Conservation (phyloP, 2,888 invertebrate species). For the Taenaris catops region DNA sequence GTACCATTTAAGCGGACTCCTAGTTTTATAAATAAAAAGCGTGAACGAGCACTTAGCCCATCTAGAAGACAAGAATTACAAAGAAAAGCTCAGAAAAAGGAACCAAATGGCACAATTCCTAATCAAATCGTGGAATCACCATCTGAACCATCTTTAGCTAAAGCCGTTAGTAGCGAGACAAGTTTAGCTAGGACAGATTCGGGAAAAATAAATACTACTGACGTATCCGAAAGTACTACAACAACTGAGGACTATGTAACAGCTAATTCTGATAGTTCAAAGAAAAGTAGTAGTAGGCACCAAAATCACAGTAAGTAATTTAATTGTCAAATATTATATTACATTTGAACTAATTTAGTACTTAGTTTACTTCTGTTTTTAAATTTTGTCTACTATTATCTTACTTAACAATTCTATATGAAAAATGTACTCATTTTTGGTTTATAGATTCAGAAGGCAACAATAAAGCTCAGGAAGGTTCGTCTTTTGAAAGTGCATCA, state of each 20-base stretch:
- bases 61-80: constrained; percentile 70
- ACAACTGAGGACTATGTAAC: constrained; percentile 93
- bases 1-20: constrained; percentile 69
- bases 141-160: constrained; percentile 48
- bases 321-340: too few relatives aligned
- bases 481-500: constrained; percentile 93
- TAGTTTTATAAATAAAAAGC: constrained; percentile 71
- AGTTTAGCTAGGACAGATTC: constrained; percentile 85
- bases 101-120: constrained; percentile 61
- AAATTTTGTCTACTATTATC: too few relatives aligned
- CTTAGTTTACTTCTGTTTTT: too few relatives aligned
- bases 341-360: too few relatives aligned
- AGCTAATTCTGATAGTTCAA: constrained; percentile 88
- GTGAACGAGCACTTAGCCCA: constrained; percentile 73
- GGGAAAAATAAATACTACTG: constrained; percentile 85
- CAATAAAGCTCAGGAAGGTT: constrained; percentile 84
- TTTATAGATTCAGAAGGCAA: constrained; percentile 79
- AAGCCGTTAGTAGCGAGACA: constrained; percentile 58
- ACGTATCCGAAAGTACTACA: constrained; percentile 93
- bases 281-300: constrained; percentile 77
- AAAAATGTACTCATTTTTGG: too few relatives aligned
- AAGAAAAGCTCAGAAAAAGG: constrained; percentile 57
- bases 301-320: constrained; percentile 67
- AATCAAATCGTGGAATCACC: constrained; percentile 60
- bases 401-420: too few relatives aligned